Evolutionary conservation across 2,113 vertebrate genomes (phyloP), one percentile per base, ranked within the genome.

Genomic region (Drymodes brunneopygia): DNA sequence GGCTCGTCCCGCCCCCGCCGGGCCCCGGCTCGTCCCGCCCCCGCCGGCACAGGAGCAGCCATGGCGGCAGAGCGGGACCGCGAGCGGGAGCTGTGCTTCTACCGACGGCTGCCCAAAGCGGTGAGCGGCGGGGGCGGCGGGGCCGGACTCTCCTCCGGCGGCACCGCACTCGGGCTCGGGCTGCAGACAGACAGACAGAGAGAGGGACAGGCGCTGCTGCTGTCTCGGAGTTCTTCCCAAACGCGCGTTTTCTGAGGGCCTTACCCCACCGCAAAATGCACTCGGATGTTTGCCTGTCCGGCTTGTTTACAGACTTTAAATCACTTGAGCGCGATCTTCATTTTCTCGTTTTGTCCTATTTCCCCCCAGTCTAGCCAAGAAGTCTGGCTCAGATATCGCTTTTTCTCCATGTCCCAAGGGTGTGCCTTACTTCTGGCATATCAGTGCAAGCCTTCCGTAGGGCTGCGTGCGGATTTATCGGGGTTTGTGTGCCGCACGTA

Each of bases 51-150:
- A 7, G 10, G 28, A 7, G 20, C 12, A 19, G 11, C 29, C 28
- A 94, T 94, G 94, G 84, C 80, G 56, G 66, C 45, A 10, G 56
- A 45, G 28, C 38, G 35, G 25, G 29, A 45, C 7, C 6, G 45
- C 7, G 36, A 35, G n/a, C 19, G 23, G n/a, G 81, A 83, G 36
- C 28, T 50, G 48, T 7, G 51, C 29, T 94, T 95, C 38, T 95
- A 86, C 90, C 90, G 74, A 31, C 51, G 20, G 50, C 92, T 95
- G 65, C 96, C 96, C 44, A 95, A 95, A 83, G 94, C 65, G 94
- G 96, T 96, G 93, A 95, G 96, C 24, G 70, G 23, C 16, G 24
- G 38, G 38, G 33, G 70, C 24, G 64, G 81, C 36, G 28, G 44
- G 31, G 24, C 13, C 40, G 11, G 35, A 3, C 19, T 20, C 15